Percentiles rank a stretch among this genome's conserved stretches.
phyloP scores from a whole-genome alignment of 2,113 vertebrate species.

The Colaptes auratus region DNA sequence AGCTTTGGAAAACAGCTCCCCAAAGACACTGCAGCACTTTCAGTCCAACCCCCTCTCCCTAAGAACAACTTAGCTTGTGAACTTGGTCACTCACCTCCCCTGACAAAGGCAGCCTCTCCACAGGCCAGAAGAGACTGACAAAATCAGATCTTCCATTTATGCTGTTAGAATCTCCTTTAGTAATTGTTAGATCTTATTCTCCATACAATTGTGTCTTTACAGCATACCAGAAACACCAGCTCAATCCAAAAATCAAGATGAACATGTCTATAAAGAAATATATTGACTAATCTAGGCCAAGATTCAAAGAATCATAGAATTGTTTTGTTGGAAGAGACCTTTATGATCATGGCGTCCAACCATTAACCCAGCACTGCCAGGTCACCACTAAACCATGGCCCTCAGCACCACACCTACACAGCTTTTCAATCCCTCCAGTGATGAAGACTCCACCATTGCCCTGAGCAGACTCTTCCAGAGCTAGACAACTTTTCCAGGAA shows the following conservation, averaged over 20 bases:
- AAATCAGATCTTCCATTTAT: not conserved
- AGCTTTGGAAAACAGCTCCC: not conserved
- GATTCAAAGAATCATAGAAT: not conserved
- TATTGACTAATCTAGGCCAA: not conserved
- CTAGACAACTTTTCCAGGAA: too few relatives aligned
- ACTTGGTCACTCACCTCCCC: not conserved
- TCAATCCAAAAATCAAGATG: not conserved
- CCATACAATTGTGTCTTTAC: not conserved
- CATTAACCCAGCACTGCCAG: too few relatives aligned
- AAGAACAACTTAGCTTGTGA: not conserved
- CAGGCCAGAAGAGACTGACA: not conserved
- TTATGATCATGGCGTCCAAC: too few relatives aligned
- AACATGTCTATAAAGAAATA: not conserved
- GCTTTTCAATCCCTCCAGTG: too few relatives aligned
- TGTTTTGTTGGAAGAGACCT: too few relatives aligned
- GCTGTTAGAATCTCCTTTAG: not conserved
- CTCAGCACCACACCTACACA: too few relatives aligned
- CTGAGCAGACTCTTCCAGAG: too few relatives aligned
- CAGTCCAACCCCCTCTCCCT: not conserved
- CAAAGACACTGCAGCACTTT: not conserved
- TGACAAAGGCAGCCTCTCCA: not conserved
- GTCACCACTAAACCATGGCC: too few relatives aligned
- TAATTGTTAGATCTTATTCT: not conserved
- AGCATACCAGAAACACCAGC: not conserved
- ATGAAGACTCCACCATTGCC: too few relatives aligned